These are phyloP conservation scores for Gila robusta DNA, from an alignment of 2,797 vertebrate genomes.

Conservation along the genomic window DNA sequence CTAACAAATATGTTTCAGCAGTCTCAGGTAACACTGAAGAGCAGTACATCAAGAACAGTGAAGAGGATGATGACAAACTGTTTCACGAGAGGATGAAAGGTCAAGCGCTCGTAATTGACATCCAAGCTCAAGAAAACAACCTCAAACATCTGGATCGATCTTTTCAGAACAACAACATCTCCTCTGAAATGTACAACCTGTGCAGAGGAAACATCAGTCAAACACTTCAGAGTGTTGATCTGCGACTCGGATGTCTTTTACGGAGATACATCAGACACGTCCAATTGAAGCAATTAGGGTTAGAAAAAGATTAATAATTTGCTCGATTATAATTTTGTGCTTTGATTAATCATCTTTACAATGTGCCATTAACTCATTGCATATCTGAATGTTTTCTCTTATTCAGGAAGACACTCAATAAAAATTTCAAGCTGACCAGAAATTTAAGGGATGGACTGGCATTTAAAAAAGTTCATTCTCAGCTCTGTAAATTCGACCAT, in stretches of 20 bases:
- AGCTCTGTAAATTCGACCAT: constrained; percentile 6
- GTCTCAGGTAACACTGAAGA: neutral
- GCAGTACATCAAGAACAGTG: neutral
- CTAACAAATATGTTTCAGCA: neutral
- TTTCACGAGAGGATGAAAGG: neutral
- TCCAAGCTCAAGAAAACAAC: constrained; percentile 1
- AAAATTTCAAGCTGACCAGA: neutral
- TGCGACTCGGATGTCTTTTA: neutral
- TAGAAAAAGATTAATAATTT: neutral
- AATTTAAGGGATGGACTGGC: neutral
- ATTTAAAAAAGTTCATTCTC: constrained; percentile 14
- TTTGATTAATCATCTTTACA: neutral
- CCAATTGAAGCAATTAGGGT: neutral
- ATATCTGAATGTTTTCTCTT: neutral
- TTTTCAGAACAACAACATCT: constrained; percentile 3
- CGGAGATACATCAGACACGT: neutral
- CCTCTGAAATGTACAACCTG: constrained; percentile 1
- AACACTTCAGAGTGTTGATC: neutral
- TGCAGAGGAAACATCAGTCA: neutral
- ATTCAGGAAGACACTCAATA: neutral
- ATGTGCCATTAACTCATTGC: neutral
- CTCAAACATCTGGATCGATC: neutral
- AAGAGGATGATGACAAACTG: neutral
- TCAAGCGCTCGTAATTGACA: neutral
- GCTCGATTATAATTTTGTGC: neutral